phyloP scores from a whole-genome alignment of 1,140 invertebrate genomes.

The Monochamus saltuarius region DNA sequence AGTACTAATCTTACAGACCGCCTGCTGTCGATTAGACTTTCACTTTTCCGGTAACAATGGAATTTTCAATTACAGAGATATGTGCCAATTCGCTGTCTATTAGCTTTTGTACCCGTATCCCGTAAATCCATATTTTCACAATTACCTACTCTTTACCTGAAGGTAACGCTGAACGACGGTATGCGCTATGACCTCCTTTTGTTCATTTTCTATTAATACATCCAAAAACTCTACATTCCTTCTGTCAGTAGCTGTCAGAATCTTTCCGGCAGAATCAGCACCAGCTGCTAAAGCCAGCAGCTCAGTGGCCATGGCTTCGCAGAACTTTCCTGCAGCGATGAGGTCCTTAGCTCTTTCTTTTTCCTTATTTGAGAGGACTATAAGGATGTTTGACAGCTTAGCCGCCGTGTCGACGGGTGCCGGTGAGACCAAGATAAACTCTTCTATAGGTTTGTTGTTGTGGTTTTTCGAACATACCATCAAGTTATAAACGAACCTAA shows the following conservation, averaged over 20 bases:
- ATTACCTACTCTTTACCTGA: slow-evolving; percentile 68
- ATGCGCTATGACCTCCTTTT: slow-evolving; percentile 94
- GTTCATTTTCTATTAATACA: slow-evolving; percentile 97
- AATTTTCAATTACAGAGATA: too few species aligned
- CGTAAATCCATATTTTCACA: too few species aligned
- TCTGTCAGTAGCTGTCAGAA: slow-evolving; percentile 88
- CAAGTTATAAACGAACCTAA: slow-evolving; percentile 92
- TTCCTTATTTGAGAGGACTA: slow-evolving; percentile 87
- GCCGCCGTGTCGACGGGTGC: slow-evolving; percentile 98
- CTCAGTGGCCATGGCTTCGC: slow-evolving; percentile 96
- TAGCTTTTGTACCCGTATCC: too few species aligned
- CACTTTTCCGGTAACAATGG: too few species aligned
- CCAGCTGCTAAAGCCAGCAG: slow-evolving; percentile 90
- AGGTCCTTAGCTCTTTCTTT: slow-evolving; percentile 97
- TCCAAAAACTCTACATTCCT: slow-evolving; percentile 94
- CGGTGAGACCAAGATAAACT: slow-evolving; percentile 94
- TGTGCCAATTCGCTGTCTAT: too few species aligned
- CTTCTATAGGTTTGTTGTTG: slow-evolving; percentile 94
- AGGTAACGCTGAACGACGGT: slow-evolving; percentile 87
- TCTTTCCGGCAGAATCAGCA: slow-evolving; percentile 87
- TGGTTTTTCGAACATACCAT: slow-evolving; percentile 98
- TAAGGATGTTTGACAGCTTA: slow-evolving; percentile 92
- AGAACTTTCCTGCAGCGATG: slow-evolving; percentile 90
- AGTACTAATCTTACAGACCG: too few species aligned
- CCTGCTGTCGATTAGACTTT: too few species aligned